Conservation (phyloP, 2,888 invertebrate species). For the Brachynemurus nebulosus region DNA sequence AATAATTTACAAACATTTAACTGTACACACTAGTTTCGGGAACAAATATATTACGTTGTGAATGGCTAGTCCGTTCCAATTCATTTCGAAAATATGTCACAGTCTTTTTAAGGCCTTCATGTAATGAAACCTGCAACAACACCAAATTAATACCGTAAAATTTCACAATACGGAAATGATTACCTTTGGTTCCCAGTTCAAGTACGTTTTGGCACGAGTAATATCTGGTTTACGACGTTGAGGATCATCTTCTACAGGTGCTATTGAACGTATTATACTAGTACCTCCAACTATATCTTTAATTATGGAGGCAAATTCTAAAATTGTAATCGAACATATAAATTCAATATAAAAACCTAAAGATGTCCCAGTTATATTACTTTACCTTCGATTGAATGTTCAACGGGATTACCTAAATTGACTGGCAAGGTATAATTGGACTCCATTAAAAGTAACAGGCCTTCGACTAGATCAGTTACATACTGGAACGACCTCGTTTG, state of each 20-base stretch:
- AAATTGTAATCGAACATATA: constrained; percentile 21
- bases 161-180: constrained; percentile 6
- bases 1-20: too few species aligned
- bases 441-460: constrained; percentile 82
- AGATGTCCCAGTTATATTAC: neutral
- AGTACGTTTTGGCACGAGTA: constrained; percentile 62
- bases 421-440: constrained; percentile 87
- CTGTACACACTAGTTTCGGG: too few species aligned
- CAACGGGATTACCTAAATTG: constrained; percentile 96
- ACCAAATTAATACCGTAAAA: constrained; percentile 14
- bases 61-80: constrained; percentile 47
- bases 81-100: constrained; percentile 90
- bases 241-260: constrained; percentile 92
- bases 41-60: constrained; percentile 35
- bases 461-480: constrained; percentile 92
- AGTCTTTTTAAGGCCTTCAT: constrained; percentile 78
- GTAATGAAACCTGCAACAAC: constrained; percentile 51
- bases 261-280: constrained; percentile 68
- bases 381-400: constrained; percentile 82
- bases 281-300: constrained; percentile 72
- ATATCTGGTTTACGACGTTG: constrained; percentile 91
- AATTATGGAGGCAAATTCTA: constrained; percentile 78
- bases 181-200: constrained; percentile 89
- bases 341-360: too few species aligned
- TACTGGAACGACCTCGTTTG: constrained; percentile 97